Base-by-base conservation (phyloP, 2,113 vertebrate genomes). In the Rana temporaria region DNA sequence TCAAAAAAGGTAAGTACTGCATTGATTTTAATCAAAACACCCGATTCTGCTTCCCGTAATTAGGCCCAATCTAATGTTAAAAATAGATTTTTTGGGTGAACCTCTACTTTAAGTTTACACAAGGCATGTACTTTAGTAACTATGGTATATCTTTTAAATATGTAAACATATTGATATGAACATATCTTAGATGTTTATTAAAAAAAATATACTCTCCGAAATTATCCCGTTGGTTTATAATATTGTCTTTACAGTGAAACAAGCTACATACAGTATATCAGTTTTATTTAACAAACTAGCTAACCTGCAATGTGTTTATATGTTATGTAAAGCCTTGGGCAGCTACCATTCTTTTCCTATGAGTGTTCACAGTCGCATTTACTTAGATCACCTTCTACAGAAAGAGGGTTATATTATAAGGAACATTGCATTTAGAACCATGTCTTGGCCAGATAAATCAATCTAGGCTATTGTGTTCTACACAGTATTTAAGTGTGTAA, bases 261-360 rank as follows among this genome's bases (percentile, higher is more conserved):
- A 52, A 69, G 34, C 32, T 30, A 42, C 3, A 52, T 69, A 22
- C n/a, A n/a, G n/a, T n/a, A 30, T 69, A 69, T 38, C 32, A 69
- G 66, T 38, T 69, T 69, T 69, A 42, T 69, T 69, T 42, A 38
- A 69, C 66, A 69, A 42, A 69, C 32, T 69, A 32, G 34, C 66
- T 42, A 32, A 19, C 19, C 32, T 69, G 66, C 17, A 38, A 30
- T 30, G 38, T 69, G 66, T 69, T 69, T 69, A 69, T 69, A 38
- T 30, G 18, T 69, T 38, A 69, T 30, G 66, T 17, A 69, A 69
- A 69, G 38, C 66, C 66, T 69, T 69, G 66, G 66, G 66, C 66
- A n/a, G 32, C 32, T 30, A 30, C 26, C 26, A 30, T 30, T 30
- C 66, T 69, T 69, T 69, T 69, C 66, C n/a, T 69, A 38, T 69